Evolutionary conservation across 2,888 invertebrate genomes (phyloP).

Genomic region (Tenthredo mesomela): DNA sequence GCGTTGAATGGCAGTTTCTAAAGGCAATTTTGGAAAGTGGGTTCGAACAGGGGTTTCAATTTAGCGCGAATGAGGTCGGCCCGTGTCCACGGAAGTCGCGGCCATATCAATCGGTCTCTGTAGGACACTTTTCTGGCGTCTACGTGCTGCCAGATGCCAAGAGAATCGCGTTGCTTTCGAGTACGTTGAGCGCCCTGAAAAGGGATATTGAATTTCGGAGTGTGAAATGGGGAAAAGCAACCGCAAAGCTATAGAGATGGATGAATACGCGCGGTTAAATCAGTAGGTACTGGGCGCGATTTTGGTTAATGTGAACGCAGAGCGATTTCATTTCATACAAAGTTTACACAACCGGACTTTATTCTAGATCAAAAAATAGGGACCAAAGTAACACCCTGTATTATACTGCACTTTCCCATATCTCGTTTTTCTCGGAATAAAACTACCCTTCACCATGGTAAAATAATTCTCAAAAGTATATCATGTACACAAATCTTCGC

Average conservation of each 20-base stretch:
- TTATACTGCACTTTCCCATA: background rate
- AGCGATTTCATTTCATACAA: background rate
- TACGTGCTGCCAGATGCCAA: slow-evolving; percentile 33
- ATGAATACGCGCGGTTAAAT: slow-evolving; percentile 16
- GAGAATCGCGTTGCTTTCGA: slow-evolving; percentile 33
- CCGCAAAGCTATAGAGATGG: background rate
- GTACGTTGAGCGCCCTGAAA: slow-evolving; percentile 23
- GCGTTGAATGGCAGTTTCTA: slow-evolving; percentile 32
- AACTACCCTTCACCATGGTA: background rate
- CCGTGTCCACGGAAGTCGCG: slow-evolving; percentile 35
- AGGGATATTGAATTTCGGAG: slow-evolving; percentile 37
- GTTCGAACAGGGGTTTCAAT: slow-evolving; percentile 35
- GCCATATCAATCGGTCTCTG: slow-evolving; percentile 46
- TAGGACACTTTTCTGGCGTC: slow-evolving; percentile 34
- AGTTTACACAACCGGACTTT: too few relatives aligned
- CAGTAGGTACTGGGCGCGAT: background rate
- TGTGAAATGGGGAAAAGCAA: slow-evolving; percentile 24
- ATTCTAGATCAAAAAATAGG: background rate
- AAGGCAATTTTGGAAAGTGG: slow-evolving; percentile 43
- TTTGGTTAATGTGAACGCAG: background rate
- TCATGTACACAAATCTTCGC: background rate
- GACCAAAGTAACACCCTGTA: background rate
- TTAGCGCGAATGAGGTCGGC: slow-evolving; percentile 39
- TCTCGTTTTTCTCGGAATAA: background rate
- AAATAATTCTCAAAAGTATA: background rate